A percentile compares a stretch with the other conserved stretches of the same genome.
phyloP scores from a whole-genome alignment of 2,797 vertebrate species.

The Picus viridis region DNA sequence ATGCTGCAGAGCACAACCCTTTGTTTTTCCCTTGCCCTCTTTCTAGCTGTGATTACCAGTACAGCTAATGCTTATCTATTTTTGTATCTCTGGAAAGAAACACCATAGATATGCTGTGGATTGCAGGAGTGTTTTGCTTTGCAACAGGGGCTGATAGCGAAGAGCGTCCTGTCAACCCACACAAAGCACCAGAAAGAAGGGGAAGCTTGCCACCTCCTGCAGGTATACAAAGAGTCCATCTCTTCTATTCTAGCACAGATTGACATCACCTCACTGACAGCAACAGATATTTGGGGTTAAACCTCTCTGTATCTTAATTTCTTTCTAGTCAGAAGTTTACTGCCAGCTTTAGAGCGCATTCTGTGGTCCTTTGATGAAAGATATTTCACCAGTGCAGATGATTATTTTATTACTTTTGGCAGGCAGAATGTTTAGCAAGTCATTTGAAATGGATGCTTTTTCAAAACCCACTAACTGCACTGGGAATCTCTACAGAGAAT shows the following conservation, averaged over 20 bases:
- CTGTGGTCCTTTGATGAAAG: conserved; percentile 30
- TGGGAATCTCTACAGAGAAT: conserved; percentile 59
- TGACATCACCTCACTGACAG: neutral
- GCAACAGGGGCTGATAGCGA: neutral
- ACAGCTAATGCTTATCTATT: neutral
- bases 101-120: neutral
- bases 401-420: conserved; percentile 63
- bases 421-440: conserved; percentile 44
- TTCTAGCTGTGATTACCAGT: neutral
- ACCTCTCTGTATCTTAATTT: neutral
- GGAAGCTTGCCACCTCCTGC: neutral
- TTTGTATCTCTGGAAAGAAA: neutral
- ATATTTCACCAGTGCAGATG: conserved; percentile 27
- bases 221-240: neutral
- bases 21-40: neutral
- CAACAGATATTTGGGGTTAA: neutral
- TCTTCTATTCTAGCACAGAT: neutral
- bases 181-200: neutral
- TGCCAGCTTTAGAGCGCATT: neutral
- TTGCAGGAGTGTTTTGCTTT: neutral
- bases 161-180: neutral
- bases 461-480: conserved; percentile 12
- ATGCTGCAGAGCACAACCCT: neutral
- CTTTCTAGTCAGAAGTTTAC: conserved; percentile 17
- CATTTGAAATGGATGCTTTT: conserved; percentile 60